Conservation (phyloP, 1,140 invertebrate genomes). For the Diabrotica undecimpunctata region DNA sequence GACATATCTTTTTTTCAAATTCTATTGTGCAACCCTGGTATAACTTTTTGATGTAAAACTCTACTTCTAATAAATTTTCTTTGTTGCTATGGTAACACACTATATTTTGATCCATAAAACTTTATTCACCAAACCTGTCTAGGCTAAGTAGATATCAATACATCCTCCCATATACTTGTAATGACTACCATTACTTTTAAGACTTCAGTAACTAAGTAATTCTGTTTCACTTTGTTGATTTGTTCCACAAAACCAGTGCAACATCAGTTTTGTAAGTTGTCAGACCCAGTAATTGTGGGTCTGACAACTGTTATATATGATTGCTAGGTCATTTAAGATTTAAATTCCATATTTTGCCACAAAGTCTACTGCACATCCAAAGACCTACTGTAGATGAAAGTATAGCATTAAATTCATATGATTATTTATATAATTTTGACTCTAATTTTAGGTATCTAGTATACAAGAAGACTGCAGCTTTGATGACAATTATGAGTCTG, state of each 20-base stretch:
- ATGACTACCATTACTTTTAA: slow-evolving; percentile 6
- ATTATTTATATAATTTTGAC: not conserved
- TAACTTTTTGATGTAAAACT: too few species aligned
- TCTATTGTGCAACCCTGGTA: too few species aligned
- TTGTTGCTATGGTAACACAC: too few species aligned
- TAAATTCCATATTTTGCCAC: too few species aligned
- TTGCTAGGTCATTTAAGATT: not conserved
- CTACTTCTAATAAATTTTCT: too few species aligned
- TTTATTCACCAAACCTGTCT: not conserved
- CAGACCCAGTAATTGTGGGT: too few species aligned
- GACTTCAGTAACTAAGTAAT: slow-evolving; percentile 2
- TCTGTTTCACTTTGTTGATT: not conserved
- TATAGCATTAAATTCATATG: too few species aligned
- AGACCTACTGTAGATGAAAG: too few species aligned
- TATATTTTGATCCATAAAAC: not conserved
- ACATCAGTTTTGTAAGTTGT: too few species aligned
- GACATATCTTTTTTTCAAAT: too few species aligned
- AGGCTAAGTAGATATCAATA: not conserved
- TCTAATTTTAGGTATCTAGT: not conserved
- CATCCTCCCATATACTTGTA: not conserved
- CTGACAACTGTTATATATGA: not conserved
- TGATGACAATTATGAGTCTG: slow-evolving; percentile 9
- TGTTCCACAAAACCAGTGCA: not conserved
- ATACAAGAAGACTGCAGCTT: not conserved
- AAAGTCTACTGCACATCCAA: too few species aligned